Base-by-base conservation (phyloP, 2,888 invertebrate species). In the Callinectes sapidus region DNA sequence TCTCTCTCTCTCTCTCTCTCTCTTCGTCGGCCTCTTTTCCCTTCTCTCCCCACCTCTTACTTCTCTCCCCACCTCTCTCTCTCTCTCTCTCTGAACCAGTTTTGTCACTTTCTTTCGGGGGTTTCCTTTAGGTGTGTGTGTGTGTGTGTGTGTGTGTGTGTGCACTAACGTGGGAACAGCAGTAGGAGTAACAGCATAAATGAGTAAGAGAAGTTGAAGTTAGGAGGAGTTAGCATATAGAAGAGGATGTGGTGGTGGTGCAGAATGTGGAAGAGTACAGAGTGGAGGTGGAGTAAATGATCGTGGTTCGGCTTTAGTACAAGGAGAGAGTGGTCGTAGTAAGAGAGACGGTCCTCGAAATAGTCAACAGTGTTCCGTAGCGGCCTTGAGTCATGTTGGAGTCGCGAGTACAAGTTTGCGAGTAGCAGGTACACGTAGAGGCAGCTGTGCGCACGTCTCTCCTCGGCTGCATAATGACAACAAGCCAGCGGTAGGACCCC, bases 101-200 rank as follows among this genome's bases (percentile, higher is more conserved):
- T 81, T 81, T 81, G 81, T 81, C 35, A 81, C 81, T 81, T 81
- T 81, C 81, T 81, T 81, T 81, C 81, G 81, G 32, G 77, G 81
- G 81, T 81, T 81, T 81, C 81, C 81, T 81, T 35, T 81, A 35
- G 5, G 81, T 48, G 18, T 81, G 35, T 81, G 81, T 35, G 35
- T 81, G 77, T 81, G 77, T 81, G 32, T 32, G 32, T n/a, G n/a
- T n/a, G n/a, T n/a, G 66, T 77, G 77, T 81, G 77, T 81, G 32
- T 2, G 77, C 2, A n/a, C 35, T 81, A n/a, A 81, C 81, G 35
- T 32, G 81, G 14, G 35, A 81, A 81, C 35, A 35, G 8, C 81
- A 81, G 81, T 10, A 81, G 81, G 81, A 81, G 81, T 13, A 81
- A 16, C 16, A 35, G 81, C 5, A 71, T 16, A 35, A 32, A 16